A percentile compares a stretch with the other conserved stretches of the same genome.
These are phyloP conservation scores for Erinaceus europaeus DNA, from an alignment of 2,113 vertebrate genomes.

Conservation along the genomic window DNA sequence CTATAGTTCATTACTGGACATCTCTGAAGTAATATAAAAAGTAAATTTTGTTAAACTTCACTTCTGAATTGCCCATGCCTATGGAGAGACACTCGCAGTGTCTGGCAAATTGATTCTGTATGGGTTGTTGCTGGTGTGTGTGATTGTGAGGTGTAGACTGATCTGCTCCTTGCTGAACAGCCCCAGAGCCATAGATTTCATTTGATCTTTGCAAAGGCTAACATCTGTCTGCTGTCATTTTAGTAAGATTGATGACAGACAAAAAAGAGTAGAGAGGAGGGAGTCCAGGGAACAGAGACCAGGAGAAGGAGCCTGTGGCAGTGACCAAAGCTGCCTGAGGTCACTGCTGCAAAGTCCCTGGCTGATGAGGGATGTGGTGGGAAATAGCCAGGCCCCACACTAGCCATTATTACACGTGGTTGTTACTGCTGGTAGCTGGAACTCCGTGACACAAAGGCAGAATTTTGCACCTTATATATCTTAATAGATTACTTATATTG, in stretches of 20 bases:
- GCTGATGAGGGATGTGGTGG: conserved; percentile 10
- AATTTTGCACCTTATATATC: conserved; percentile 81
- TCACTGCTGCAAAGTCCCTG: conserved; percentile 56
- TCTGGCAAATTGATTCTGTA: conserved; percentile 80
- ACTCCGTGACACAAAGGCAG: conserved; percentile 63
- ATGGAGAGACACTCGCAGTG: conserved; percentile 75
- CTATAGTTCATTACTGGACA: background rate
- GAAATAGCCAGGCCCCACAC: conserved; percentile 52
- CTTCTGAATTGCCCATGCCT: conserved; percentile 76
- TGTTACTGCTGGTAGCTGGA: conserved; percentile 67
- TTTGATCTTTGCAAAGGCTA: conserved; percentile 99
- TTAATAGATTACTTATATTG: conserved; percentile 80
- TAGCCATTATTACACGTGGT: conserved; percentile 67
- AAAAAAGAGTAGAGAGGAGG: conserved; percentile 81
- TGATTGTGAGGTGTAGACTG: conserved; percentile 78
- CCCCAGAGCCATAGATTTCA: conserved; percentile 96
- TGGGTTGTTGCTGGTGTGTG: conserved; percentile 71
- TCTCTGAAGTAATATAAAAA: conserved; percentile 36
- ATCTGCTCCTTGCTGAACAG: conserved; percentile 88
- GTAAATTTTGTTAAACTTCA: conserved; percentile 85
- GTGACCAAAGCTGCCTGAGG: conserved; percentile 74
- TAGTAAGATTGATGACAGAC: conserved; percentile 98
- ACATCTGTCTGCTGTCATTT: conserved; percentile 99
- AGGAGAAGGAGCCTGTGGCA: conserved; percentile 63
- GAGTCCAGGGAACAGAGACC: conserved; percentile 52